These are phyloP conservation scores for Folsomia candida DNA, from an alignment of 2,888 invertebrate genomes.

Conservation along the genomic window DNA sequence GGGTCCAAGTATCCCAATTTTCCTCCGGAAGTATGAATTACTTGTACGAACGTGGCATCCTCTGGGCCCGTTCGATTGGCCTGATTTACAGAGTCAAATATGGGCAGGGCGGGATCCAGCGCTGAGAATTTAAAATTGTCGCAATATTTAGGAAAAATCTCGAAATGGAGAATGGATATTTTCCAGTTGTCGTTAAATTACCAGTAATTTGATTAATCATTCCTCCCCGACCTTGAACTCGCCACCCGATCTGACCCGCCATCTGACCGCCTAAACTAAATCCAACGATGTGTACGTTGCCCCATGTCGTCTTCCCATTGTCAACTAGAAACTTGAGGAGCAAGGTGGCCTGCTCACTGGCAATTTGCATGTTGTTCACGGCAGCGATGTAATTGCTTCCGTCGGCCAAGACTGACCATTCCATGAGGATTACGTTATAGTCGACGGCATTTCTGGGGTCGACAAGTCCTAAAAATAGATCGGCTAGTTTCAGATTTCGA, in stretches of 20 bases:
- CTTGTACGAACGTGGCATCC: slow-evolving; percentile 18
- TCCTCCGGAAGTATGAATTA: too few relatives aligned
- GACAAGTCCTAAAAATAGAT: too few relatives aligned
- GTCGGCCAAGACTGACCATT: slow-evolving; percentile 15
- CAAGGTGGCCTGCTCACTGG: not conserved
- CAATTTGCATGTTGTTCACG: slow-evolving; percentile 13
- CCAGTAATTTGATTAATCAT: not conserved
- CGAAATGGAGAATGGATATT: too few relatives aligned
- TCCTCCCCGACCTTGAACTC: slow-evolving; percentile 3
- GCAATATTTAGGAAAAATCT: too few relatives aligned
- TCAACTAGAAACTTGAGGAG: slow-evolving; percentile 11
- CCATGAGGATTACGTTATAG: slow-evolving; percentile 14
- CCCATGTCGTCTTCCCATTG: not conserved
- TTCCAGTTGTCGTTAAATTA: too few relatives aligned
- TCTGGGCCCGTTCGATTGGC: slow-evolving; percentile 9
- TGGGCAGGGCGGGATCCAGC: too few relatives aligned
- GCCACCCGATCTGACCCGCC: slow-evolving; percentile 15
- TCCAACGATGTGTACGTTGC: slow-evolving; percentile 15
- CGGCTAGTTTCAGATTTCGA: too few relatives aligned
- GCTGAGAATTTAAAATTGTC: too few relatives aligned
- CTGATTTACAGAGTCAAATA: slow-evolving; percentile 18
- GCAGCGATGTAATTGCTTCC: slow-evolving; percentile 10
- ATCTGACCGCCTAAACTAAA: slow-evolving; percentile 20
- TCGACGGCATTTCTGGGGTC: too few relatives aligned
- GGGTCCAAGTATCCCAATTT: too few relatives aligned